phyloP scores from a whole-genome alignment of 1,140 invertebrate species.

The Ips nitidus region DNA sequence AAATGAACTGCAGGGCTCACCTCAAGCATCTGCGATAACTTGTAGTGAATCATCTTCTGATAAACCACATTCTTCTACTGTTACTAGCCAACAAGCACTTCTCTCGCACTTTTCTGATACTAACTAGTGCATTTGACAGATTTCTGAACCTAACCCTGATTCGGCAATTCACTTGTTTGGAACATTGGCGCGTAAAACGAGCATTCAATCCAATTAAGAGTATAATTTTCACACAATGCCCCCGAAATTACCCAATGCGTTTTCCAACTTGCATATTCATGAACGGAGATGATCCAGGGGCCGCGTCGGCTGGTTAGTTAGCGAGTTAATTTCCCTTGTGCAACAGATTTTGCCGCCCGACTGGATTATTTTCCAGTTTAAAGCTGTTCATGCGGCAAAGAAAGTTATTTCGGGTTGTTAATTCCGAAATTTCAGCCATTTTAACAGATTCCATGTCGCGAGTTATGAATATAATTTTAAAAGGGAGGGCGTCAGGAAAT shows the following conservation, averaged over 20 bases:
- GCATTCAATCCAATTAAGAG: conserved; percentile 27
- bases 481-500: not conserved
- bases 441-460: conserved; percentile 1
- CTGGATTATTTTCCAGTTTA: conserved; percentile 31
- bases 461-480: not conserved
- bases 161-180: too few relatives aligned
- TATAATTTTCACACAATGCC: conserved; percentile 37
- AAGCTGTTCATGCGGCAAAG: conserved; percentile 32
- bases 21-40: too few relatives aligned
- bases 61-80: too few relatives aligned
- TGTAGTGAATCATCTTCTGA: too few relatives aligned
- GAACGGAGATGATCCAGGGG: conserved; percentile 26
- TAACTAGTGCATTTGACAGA: too few relatives aligned
- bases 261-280: conserved; percentile 42
- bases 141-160: too few relatives aligned
- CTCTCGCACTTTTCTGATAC: too few relatives aligned
- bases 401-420: conserved; percentile 33
- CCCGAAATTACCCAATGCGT: conserved; percentile 21
- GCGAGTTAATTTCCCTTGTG: conserved; percentile 52
- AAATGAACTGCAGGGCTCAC: too few relatives aligned
- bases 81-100: too few relatives aligned
- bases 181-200: too few relatives aligned
- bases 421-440: conserved; percentile 31
- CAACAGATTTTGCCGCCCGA: conserved; percentile 43
- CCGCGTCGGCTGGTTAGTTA: conserved; percentile 43